Evolutionary conservation across 2,113 vertebrate genomes (phyloP).

Genomic region (Oryzias celebensis): DNA sequence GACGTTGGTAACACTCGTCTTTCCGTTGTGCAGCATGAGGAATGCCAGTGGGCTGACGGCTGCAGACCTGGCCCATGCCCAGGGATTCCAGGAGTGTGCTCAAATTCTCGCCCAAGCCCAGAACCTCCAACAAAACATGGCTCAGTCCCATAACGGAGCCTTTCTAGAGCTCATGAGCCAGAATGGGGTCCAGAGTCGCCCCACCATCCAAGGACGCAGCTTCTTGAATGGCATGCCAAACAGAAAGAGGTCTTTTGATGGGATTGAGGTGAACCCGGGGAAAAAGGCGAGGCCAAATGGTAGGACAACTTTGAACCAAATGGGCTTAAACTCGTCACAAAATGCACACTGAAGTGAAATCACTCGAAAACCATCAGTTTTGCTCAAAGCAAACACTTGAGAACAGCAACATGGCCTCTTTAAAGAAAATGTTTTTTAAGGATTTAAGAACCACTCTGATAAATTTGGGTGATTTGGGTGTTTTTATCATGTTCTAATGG

Average conservation of each 20-base stretch:
- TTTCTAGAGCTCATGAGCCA: constrained; percentile 81
- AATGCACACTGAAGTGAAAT: too few species aligned
- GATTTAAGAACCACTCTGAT: too few species aligned
- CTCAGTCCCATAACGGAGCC: constrained; percentile 72
- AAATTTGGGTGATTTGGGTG: too few species aligned
- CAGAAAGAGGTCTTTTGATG: constrained; percentile 93
- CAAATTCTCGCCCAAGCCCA: constrained; percentile 95
- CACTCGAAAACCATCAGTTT: background rate
- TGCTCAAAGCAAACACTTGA: background rate
- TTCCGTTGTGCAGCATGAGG: constrained; percentile 93
- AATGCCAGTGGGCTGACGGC: constrained; percentile 98
- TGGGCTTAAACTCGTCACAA: too few species aligned
- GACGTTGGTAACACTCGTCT: constrained; percentile 80
- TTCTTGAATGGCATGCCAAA: constrained; percentile 80
- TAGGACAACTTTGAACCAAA: constrained; percentile 56
- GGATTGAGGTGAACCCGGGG: constrained; percentile 80
- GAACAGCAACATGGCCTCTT: background rate
- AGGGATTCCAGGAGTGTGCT: constrained; percentile 95
- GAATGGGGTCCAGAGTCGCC: constrained; percentile 83
- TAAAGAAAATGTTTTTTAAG: too few species aligned
- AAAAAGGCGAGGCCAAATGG: constrained; percentile 92
- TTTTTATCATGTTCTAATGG: too few species aligned
- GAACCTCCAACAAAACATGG: constrained; percentile 83
- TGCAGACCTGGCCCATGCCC: constrained; percentile 96
- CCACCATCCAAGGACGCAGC: constrained; percentile 76